phyloP scores from a whole-genome alignment of 2,797 vertebrate genomes.

The Poecilia velifera region DNA sequence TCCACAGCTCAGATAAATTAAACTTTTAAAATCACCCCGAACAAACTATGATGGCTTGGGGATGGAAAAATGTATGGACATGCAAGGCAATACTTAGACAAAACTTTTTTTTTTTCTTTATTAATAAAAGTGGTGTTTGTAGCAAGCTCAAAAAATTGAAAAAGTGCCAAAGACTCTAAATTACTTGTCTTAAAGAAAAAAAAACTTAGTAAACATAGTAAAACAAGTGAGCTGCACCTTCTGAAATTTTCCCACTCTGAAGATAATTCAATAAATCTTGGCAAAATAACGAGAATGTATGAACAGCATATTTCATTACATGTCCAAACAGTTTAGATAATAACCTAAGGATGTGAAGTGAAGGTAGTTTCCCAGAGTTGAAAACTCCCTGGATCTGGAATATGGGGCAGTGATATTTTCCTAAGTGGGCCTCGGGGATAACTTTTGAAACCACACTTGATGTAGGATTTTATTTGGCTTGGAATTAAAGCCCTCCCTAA shows the following conservation, averaged over 20 bases:
- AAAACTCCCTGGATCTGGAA: slow-evolving; percentile 55
- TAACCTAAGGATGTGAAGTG: slow-evolving; percentile 46
- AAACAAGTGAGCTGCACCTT: not conserved
- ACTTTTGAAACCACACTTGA: slow-evolving; percentile 67
- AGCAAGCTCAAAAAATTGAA: not conserved
- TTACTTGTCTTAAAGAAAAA: not conserved
- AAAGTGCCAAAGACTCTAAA: not conserved
- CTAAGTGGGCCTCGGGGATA: slow-evolving; percentile 73
- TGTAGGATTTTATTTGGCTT: slow-evolving; percentile 78
- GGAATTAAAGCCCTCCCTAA: slow-evolving; percentile 73
- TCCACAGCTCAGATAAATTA: not conserved
- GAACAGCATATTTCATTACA: slow-evolving; percentile 57
- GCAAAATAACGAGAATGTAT: slow-evolving; percentile 49
- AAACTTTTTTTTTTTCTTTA: not conserved
- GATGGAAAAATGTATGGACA: not conserved
- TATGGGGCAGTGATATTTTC: slow-evolving; percentile 66
- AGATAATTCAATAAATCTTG: slow-evolving; percentile 63
- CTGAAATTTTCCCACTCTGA: slow-evolving; percentile 5
- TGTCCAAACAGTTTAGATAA: slow-evolving; percentile 56
- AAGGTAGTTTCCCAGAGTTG: slow-evolving; percentile 54
- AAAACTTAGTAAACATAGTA: not conserved
- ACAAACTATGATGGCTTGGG: not conserved
- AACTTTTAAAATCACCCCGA: not conserved
- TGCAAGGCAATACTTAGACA: not conserved
- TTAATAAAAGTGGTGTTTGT: not conserved